These are phyloP conservation scores for Gallinago paraguaiae DNA, from an alignment of 2,113 vertebrate species.

Conservation along the genomic window DNA sequence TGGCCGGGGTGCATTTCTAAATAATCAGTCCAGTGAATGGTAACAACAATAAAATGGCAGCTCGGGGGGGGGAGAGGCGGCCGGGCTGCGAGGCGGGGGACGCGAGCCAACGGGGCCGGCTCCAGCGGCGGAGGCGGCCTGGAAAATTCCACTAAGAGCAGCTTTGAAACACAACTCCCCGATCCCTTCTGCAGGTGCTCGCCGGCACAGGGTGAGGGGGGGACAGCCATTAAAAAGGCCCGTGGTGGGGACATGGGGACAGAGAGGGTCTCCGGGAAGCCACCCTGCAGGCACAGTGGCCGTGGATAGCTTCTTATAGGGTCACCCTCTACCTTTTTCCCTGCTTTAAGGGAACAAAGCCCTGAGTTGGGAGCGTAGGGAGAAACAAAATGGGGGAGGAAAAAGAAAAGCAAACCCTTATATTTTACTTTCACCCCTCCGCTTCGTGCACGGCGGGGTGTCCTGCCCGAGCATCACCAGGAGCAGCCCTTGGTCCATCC, in stretches of 20 bases:
- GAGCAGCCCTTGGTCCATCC: not conserved
- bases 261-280: not conserved
- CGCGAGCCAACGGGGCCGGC: conserved; percentile 35
- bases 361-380: not conserved
- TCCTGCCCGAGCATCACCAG: not conserved
- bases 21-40: conserved; percentile 46
- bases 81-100: conserved; percentile 19
- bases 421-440: not conserved
- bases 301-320: not conserved
- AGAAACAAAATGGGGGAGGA: not conserved
- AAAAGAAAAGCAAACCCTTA: not conserved
- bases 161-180: conserved; percentile 61
- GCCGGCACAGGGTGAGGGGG: not conserved
- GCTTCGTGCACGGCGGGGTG: not conserved
- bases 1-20: conserved; percentile 33
- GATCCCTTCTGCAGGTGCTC: conserved; percentile 58
- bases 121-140: conserved; percentile 52
- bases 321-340: not conserved
- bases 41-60: conserved; percentile 44
- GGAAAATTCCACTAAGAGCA: conserved; percentile 68
- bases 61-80: not conserved
- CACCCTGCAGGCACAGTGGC: not conserved
- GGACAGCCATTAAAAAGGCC: not conserved
- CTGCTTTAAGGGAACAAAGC: not conserved
- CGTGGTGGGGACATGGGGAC: not conserved